Conservation (phyloP, 2,113 vertebrate genomes). For the Prochilodus magdalenae region DNA sequence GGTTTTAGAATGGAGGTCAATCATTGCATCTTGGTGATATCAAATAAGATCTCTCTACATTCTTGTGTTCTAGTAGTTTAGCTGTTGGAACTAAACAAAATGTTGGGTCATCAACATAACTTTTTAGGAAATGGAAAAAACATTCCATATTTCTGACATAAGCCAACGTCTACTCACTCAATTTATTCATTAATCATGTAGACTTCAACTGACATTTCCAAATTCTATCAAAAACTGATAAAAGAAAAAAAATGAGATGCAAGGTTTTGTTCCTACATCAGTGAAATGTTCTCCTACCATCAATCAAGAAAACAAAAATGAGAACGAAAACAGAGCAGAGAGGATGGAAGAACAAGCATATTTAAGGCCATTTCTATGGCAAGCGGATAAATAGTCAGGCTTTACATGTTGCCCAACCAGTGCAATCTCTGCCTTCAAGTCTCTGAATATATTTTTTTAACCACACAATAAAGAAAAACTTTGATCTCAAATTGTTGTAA, state of each 20-base stretch:
- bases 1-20: too few species aligned
- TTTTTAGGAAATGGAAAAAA: too few species aligned
- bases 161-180: too few species aligned
- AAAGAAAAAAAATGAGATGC: too few species aligned
- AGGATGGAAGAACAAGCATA: neutral
- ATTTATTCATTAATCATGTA: too few species aligned
- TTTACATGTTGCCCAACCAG: constrained; percentile 5
- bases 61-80: neutral
- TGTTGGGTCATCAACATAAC: too few species aligned
- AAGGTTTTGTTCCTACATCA: too few species aligned
- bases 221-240: too few species aligned
- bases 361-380: neutral
- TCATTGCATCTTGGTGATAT: neutral
- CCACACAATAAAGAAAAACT: constrained; percentile 23
- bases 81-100: too few species aligned
- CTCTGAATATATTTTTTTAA: neutral
- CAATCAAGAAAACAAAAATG: neutral
- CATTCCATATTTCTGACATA: too few species aligned
- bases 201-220: too few species aligned
- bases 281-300: neutral
- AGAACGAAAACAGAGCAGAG: neutral
- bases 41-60: neutral
- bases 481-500: constrained; percentile 32
- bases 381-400: neutral
- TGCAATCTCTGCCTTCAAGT: constrained; percentile 12